Base-by-base conservation (phyloP, 2,888 invertebrate species). In the Galerucella pusilla region DNA sequence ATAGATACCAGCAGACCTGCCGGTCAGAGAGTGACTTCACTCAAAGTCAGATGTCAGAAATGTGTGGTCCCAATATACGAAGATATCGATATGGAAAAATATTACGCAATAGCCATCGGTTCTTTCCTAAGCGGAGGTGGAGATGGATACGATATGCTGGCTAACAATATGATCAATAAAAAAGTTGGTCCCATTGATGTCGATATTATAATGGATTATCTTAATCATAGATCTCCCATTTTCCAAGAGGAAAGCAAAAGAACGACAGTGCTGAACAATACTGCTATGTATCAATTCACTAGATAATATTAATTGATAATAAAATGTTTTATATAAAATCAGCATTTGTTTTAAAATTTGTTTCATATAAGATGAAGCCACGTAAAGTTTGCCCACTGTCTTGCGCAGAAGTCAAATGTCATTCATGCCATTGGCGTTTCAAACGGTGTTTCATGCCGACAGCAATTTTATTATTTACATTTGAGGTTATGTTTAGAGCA, bases 111-210 rank as follows among this genome's bases (percentile, higher is more conserved):
- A 0, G 88, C 92, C 16, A 84, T 92, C 1, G 89, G 91, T 63
- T 89, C 89, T 79, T 94, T 92, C 83, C 85, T 94, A 71, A 89
- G 90, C 1, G 88, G 88, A 54, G 95, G 94, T 12, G 95, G 95
- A 64, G 93, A 94, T 83, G 93, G 93, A 0, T 94, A 90, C 83
- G 81, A 87, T 74, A 88, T 90, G 82, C 80, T 92, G 57, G 83
- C 88, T 0, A 84, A 90, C 0, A 88, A 91, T 81, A 85, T 91
- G 20, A 85, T 88, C 75, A 91, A 92, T 83, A 73, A 89, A 35
- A 82, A 85, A 65, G 85, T 86, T 65, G 89, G 91, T 49, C 86
- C 85, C 0, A 78, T 90, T 0, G 93, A 93, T 83, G 89, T 90
- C 77, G 90, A 91, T 76, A 87, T 90, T 79, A 85, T 92, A 75